Conservation (phyloP, 2,113 vertebrate genomes). For the Myrmecophaga tridactyla region DNA sequence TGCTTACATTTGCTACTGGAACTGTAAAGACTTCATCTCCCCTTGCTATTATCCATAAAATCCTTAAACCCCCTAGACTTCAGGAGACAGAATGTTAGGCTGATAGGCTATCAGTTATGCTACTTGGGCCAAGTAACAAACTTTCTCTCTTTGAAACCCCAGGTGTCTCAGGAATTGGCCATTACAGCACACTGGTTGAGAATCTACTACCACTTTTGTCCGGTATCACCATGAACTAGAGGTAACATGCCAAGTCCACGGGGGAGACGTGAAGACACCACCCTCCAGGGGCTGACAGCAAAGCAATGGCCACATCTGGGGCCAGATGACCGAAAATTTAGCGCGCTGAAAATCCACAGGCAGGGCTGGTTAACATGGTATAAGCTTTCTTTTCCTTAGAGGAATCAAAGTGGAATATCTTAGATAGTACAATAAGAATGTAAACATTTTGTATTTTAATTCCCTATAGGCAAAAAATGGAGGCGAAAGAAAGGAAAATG, state of each 20-base stretch:
- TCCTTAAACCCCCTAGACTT: too few relatives aligned
- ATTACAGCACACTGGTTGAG: too few relatives aligned
- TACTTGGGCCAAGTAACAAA: too few relatives aligned
- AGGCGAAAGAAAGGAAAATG: not conserved
- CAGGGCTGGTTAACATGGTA: slow-evolving; percentile 3
- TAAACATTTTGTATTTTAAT: slow-evolving; percentile 35
- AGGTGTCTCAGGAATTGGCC: too few relatives aligned
- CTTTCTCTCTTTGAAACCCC: too few relatives aligned
- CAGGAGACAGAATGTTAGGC: too few relatives aligned
- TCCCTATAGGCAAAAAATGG: not conserved
- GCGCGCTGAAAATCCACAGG: not conserved
- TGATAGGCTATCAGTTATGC: too few relatives aligned
- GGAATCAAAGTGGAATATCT: not conserved
- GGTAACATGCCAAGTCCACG: not conserved
- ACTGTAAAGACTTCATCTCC: too few relatives aligned
- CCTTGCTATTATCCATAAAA: too few relatives aligned
- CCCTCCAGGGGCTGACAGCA: not conserved
- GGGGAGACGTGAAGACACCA: not conserved
- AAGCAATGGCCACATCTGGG: not conserved
- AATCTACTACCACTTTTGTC: too few relatives aligned
- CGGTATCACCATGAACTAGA: not conserved
- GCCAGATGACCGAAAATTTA: not conserved
- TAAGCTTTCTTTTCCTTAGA: not conserved
- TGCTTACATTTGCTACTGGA: too few relatives aligned
- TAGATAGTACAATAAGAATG: slow-evolving; percentile 21